Evolutionary conservation across 1,140 invertebrate genomes (phyloP), one percentile per base, ranked within the genome.

Genomic region (Archivesica marissinica): DNA sequence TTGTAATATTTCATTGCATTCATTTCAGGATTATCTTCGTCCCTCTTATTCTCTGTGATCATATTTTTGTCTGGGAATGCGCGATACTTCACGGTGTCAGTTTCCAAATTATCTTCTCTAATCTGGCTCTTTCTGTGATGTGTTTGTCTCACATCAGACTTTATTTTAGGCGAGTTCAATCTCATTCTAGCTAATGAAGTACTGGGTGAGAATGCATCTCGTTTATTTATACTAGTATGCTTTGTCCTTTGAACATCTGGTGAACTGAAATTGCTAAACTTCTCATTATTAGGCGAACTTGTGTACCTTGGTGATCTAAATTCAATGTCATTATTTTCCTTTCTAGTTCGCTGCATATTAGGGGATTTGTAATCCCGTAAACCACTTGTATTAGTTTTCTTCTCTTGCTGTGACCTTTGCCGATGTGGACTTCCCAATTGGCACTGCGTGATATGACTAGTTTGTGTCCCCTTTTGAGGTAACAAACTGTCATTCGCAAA

Each of bases 101-200:
- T 4, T 25, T 30, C 17, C 25, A 11, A 59, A 20, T 59, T 9
- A 7, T 59, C 25, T 28, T 3, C 54, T 28, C 54, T 59, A 59
- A 23, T 52, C 23, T 52, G 50, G 23, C 50, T 30, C 33, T 28
- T 59, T 59, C 25, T 30, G 17, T 59, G 25, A 30, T 59, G 54
- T 59, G 6, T 59, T 25, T 20, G n/a, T 15, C 54, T 59, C 4
- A 13, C 23, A 25, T 41, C 23, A 11, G 66, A 70, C 28, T 23
- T 44, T 25, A 41, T 47, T 47, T 70, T 47, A 41, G 66, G 66
- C 28, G 66, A 47, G 25, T 70, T 41, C 17, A 70, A 23, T 70
- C 39, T 70, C 66, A 70, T 70, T 23, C 47, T 70, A 1, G 66
- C 66, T 47, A 70, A 47, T 2, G 66, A 70, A 23, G 66, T 47